Base-by-base conservation (phyloP, 2,113 vertebrate genomes). In the Sander lucioperca region DNA sequence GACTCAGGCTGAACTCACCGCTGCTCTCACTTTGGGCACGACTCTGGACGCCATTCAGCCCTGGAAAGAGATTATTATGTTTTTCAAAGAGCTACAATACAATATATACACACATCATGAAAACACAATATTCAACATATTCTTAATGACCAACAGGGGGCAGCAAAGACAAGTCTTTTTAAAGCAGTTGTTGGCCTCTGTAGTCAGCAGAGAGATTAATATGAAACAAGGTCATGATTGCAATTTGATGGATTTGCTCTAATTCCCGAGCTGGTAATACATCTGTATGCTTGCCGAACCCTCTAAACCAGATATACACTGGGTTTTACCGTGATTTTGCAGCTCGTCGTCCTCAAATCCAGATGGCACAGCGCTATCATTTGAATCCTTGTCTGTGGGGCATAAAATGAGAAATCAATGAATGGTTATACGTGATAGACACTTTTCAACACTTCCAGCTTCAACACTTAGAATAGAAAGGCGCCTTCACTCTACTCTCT, bases 11-110 rank as follows among this genome's bases (percentile, higher is more conserved):
- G 86, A 97, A 97, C 79, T 98, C 97, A 39, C 97, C 96, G 2
- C 97, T 98, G 95, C 97, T 98, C 89, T 98, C 97, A 77, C 97
- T 99, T n/a, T 97, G 97, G 2, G 97, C 96, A 75, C 97, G 96
- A 89, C 96, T 97, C 65, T 96, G 96, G 4, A 95, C 88, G 36
- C 95, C 95, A 90, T 90, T 94, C 85, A 93, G 56, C 93, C 94
- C 96, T 93, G 83, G 11, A 72, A 80, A 64, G 3, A 79, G 1
- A 81, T 23, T 18, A 74, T 3, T 2, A 23, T 33, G 27, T 14
- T 65, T 21, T 25, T 47, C 21, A 50, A 51, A 72, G 27, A 68
- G 47, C 39, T 54, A 19, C 21, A 53, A 51, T 45, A 30, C 4
- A n/a, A 43, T 36, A 59, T 9, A 25, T 8, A 27, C 1, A 39